phyloP scores from a whole-genome alignment of 1,140 invertebrate species.

The Papilio glaucus region DNA sequence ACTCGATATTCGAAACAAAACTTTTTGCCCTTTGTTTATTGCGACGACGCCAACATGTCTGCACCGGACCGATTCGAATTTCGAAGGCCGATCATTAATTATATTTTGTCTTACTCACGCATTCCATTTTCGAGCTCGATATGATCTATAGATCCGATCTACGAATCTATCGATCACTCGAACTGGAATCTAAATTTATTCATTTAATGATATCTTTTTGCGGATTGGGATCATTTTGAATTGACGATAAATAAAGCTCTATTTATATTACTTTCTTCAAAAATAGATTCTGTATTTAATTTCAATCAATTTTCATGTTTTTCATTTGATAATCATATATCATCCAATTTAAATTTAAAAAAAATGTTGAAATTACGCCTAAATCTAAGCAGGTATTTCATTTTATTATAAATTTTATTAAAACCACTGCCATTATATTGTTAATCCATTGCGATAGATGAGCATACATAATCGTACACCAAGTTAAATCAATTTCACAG shows the following conservation, averaged over 20 bases:
- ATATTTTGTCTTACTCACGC: conserved; percentile 84
- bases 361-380: not conserved
- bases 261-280: not conserved
- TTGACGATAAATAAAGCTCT: not conserved
- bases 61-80: conserved; percentile 79
- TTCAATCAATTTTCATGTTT: not conserved
- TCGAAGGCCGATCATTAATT: conserved; percentile 80
- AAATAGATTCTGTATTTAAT: not conserved
- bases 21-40: conserved; percentile 80
- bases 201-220: conserved; percentile 80
- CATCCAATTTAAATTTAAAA: not conserved
- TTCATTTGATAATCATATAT: not conserved
- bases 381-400: not conserved
- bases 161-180: conserved; percentile 80
- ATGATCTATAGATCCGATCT: conserved; percentile 83
- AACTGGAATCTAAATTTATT: conserved; percentile 80
- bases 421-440: not conserved
- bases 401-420: not conserved
- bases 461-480: conserved; percentile 30
- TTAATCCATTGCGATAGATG: not conserved
- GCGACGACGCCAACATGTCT: conserved; percentile 81
- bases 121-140: conserved; percentile 80
- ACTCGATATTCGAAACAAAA: conserved; percentile 69
- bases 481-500: conserved; percentile 59
- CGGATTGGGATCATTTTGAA: conserved; percentile 56